Evolutionary conservation across 2,113 vertebrate species (phyloP).

Genomic region (Megatriorchis doriae): DNA sequence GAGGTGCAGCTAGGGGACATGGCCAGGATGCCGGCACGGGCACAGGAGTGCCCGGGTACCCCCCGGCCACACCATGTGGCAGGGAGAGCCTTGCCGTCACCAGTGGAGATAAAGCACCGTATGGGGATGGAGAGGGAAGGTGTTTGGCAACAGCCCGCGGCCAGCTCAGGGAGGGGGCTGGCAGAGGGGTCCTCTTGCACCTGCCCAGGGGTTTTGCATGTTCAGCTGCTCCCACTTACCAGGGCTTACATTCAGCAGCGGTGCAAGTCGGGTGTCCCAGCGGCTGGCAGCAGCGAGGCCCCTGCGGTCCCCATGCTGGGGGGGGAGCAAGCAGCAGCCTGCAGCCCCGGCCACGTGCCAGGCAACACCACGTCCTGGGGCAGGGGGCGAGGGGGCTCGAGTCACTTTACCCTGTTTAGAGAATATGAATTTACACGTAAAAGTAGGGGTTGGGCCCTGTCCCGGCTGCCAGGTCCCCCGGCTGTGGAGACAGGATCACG

Average conservation of each 20-base stretch:
- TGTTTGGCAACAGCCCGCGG: conserved; percentile 28
- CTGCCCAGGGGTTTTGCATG: not conserved
- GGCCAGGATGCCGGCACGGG: not conserved
- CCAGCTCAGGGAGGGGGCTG: not conserved
- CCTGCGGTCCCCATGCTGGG: not conserved
- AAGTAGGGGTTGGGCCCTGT: conserved; percentile 71
- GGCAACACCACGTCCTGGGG: not conserved
- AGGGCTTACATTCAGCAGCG: conserved; percentile 58
- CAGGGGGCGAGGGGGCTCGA: not conserved
- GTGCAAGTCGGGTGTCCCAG: not conserved
- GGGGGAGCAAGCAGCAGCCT: not conserved
- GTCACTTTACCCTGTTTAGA: conserved; percentile 78
- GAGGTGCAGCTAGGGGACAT: not conserved
- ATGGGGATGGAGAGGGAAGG: conserved; percentile 37
- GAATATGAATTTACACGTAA: conserved; percentile 74
- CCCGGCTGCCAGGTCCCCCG: conserved; percentile 17
- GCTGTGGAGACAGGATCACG: conserved; percentile 35
- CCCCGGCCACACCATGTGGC: not conserved
- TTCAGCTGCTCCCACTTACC: conserved; percentile 26
- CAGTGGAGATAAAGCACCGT: conserved; percentile 66
- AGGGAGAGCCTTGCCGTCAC: conserved; percentile 13
- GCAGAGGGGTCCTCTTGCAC: not conserved
- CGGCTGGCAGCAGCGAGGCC: not conserved
- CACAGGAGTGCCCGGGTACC: not conserved
- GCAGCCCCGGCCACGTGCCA: not conserved